Base-by-base conservation (phyloP, 1,140 invertebrate genomes). In the Helicoverpa armigera region DNA sequence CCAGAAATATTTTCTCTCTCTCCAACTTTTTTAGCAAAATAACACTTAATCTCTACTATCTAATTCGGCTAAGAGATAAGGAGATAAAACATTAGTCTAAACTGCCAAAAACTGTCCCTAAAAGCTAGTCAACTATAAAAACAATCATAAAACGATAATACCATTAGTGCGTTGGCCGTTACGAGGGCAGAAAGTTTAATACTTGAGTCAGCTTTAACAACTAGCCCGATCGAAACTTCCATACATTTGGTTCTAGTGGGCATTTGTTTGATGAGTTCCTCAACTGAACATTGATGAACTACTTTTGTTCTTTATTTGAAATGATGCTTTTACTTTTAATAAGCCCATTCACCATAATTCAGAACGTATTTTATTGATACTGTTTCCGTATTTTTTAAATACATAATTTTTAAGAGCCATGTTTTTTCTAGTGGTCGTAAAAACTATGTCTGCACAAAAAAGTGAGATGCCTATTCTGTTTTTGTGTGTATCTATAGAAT, bases 201-300 rank as follows among this genome's bases (percentile, higher is more conserved):
- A 70, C 76, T 79, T 56, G 29, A 79, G 63, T 79, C 63, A 70
- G 61, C 63, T 16, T 35, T 51, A 78, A 78, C 63, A 58, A 35
- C 76, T 18, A 58, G 51, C 11, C 18, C 75, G 54, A 77, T 77
- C 61, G 23, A 69, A 69, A 78, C 76, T 78, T 78, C 53, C 63
- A 78, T 69, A 58, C 76, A 78, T 78, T 78, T 69, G 18, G 69
- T 43, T 63, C 48, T 35, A 73, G 54, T 73, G 31, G 31, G 29
- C 43, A 78, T 78, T 82, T 73, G 75, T 82, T 78, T 53, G 74
- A 82, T 73, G 43, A 82, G 67, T 78, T 82, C 48, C 56, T 16
- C 58, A 53, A 73, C 53, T 74, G 69, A 70, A 74, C 74, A 73
- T 82, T 77, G 58, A 78, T 82, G 74, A 82, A 61, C 58, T n/a